phyloP scores from a whole-genome alignment of 1,140 invertebrate genomes.

The Pinna nobilis region DNA sequence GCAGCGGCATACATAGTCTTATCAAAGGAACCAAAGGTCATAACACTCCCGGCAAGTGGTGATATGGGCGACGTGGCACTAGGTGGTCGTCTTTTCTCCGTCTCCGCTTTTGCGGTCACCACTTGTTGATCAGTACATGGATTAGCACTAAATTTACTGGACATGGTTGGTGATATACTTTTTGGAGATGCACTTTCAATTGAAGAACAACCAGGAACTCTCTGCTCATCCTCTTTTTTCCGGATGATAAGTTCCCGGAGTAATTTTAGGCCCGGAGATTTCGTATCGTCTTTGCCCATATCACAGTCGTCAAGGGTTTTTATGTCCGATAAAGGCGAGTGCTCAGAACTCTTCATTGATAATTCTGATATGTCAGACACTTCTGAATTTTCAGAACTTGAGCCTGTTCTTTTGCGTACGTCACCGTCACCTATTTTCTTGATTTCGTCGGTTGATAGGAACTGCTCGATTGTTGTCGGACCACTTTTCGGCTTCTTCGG shows the following conservation, averaged over 20 bases:
- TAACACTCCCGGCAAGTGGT: constrained; percentile 1
- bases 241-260: constrained; percentile 38
- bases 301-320: constrained; percentile 5
- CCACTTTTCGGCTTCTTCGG: constrained; percentile 67
- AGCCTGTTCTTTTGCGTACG: constrained; percentile 21
- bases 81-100: constrained; percentile 1
- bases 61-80: constrained; percentile 17
- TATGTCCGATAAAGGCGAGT: background rate
- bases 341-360: too few relatives aligned
- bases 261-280: constrained; percentile 30
- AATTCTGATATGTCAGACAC: constrained; percentile 1
- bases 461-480: constrained; percentile 62
- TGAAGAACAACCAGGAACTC: constrained; percentile 3
- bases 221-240: constrained; percentile 32
- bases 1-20: background rate
- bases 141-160: background rate
- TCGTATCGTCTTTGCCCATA: constrained; percentile 9
- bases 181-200: constrained; percentile 9
- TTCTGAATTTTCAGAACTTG: constrained; percentile 28
- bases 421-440: constrained; percentile 10
- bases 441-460: constrained; percentile 56
- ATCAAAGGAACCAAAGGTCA: background rate
- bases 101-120: background rate
- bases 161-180: constrained; percentile 20
- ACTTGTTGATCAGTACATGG: background rate